A percentile compares a stretch with the other conserved stretches of the same genome.
Conservation (phyloP, 2,888 invertebrate genomes). For the Chrysolina haemoptera region DNA sequence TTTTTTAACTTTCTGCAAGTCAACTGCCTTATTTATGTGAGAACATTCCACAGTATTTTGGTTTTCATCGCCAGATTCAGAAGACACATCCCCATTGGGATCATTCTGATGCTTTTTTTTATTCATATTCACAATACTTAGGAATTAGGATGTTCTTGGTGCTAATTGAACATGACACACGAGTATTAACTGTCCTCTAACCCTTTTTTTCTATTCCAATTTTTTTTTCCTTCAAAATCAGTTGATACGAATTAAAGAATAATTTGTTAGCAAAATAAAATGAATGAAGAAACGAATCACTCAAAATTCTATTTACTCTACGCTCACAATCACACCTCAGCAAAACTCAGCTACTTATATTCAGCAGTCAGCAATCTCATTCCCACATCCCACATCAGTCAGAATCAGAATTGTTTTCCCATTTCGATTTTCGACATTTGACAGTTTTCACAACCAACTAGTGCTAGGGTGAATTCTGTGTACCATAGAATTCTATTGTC, state of each 20-base stretch:
- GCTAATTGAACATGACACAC: slow-evolving; percentile 44
- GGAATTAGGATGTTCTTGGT: slow-evolving; percentile 34
- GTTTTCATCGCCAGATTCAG: slow-evolving; percentile 81
- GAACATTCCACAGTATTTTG: slow-evolving; percentile 76
- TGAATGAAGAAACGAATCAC: background rate
- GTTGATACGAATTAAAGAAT: background rate
- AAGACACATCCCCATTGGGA: slow-evolving; percentile 78
- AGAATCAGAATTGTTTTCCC: too few relatives aligned
- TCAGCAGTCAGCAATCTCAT: background rate
- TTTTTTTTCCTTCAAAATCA: background rate
- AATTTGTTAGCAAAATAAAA: background rate
- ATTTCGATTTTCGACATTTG: too few relatives aligned
- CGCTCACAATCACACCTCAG: background rate
- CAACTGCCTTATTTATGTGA: slow-evolving; percentile 81
- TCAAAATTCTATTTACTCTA: background rate
- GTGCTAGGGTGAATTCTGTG: too few relatives aligned
- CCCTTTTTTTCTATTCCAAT: slow-evolving; percentile 12
- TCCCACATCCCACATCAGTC: too few relatives aligned
- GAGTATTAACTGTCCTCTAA: slow-evolving; percentile 21
- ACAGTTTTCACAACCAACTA: too few relatives aligned
- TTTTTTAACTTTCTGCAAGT: slow-evolving; percentile 75
- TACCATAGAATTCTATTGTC: too few relatives aligned
- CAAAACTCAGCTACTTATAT: background rate
- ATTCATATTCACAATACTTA: slow-evolving; percentile 72
- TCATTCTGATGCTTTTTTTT: slow-evolving; percentile 83